Conservation (phyloP, 2,797 vertebrate genomes). For the Trachops cirrhosus region DNA sequence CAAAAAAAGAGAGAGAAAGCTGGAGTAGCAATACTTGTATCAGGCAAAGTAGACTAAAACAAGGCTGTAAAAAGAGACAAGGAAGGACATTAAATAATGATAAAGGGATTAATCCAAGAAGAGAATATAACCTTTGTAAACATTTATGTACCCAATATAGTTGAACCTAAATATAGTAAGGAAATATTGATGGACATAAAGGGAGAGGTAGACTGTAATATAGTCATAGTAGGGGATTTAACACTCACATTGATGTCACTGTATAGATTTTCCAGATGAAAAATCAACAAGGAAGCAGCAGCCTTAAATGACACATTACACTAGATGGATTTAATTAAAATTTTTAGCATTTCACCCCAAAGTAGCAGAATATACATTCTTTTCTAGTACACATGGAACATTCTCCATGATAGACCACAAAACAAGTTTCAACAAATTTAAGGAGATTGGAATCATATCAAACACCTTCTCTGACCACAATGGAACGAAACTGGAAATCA, state of each 20-base stretch:
- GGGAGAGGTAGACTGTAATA: background rate
- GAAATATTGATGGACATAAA: background rate
- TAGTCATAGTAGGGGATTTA: background rate
- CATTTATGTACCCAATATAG: background rate
- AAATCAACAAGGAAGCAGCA: background rate
- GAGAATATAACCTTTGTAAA: background rate
- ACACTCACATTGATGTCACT: background rate
- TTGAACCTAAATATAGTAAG: background rate
- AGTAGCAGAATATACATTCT: background rate
- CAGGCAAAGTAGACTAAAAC: background rate
- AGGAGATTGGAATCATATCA: background rate
- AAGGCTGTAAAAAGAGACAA: background rate
- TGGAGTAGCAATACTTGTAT: background rate
- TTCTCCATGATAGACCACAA: background rate
- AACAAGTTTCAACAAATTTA: background rate
- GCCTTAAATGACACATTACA: background rate
- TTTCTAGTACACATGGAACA: background rate
- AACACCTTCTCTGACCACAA: background rate
- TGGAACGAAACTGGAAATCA: background rate
- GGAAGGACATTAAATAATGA: background rate
- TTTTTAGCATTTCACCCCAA: background rate
- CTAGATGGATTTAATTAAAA: background rate
- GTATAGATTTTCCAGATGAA: background rate
- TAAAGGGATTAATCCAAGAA: background rate
- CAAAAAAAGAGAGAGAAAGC: background rate